Base-by-base conservation (phyloP, 2,888 invertebrate genomes). In the Trichopria drosophilae region DNA sequence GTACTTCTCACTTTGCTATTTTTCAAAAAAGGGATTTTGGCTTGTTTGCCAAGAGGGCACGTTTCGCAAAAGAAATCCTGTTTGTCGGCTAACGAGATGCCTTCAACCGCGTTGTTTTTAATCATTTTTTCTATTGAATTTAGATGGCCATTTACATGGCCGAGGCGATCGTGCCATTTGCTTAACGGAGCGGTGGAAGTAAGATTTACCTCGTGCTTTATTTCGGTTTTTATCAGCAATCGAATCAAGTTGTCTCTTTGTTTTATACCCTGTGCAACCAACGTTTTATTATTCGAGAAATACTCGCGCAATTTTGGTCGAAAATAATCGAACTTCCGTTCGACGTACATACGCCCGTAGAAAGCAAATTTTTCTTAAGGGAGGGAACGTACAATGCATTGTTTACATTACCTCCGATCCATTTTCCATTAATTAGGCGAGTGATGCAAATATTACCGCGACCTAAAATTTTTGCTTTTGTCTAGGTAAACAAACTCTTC, bases 321-420 rank as follows among this genome's bases (percentile, higher is more conserved):
- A 48, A 47, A 6, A 26, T 13, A 16, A 57, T 29, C 3, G 43
- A 32, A 23, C 43, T 32, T 5, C 31, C 40, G 10, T 32, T 40
- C 13, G 36, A 13, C 2, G 40, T 34, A 28, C 49, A 49, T 9
- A 41, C 45, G 4, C 41, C 45, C 12, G 24, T 35, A 3, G 40
- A 45, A 3, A 45, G 6, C 16, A 45, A 32, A 42, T 42, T 52
- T 36, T 24, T 42, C 2, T 37, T 18, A 6, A 47, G 32, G 13
- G 41, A 36, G 3, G 50, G 50, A 31, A 55, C 50, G 23, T 20
- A 52, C 18, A 55, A 43, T 22, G 50, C 55, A 16, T 52, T 28
- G 3, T 46, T 29, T 15, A 52, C 50, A 10, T 18, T 32, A 4
- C 48, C 55, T 4, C 42, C 42, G 10, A 34, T 19, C 36, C 48